Percentiles rank a stretch among this genome's conserved stretches.
These are phyloP conservation scores for Catajapyx aquilonaris DNA, from an alignment of 1,140 invertebrate genomes.

Conservation along the genomic window DNA sequence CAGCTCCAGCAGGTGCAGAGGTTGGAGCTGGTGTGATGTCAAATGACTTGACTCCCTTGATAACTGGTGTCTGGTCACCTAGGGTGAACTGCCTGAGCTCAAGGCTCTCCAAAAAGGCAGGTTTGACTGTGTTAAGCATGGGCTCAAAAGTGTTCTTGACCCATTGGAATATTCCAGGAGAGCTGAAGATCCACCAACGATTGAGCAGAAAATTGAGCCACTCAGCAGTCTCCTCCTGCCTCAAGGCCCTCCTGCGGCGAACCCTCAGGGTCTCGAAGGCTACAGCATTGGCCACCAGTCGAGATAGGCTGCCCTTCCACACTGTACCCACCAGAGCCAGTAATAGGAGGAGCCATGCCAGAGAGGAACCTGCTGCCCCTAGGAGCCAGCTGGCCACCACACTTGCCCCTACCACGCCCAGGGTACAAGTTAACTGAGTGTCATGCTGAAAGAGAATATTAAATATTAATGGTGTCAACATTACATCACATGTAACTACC, in stretches of 20 bases:
- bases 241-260: constrained; percentile 23
- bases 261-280: constrained; percentile 20
- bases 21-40: constrained; percentile 11
- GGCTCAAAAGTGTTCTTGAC: constrained; percentile 27
- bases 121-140: constrained; percentile 25
- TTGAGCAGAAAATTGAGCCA: constrained; percentile 32
- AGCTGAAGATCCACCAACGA: constrained; percentile 31
- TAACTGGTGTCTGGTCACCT: constrained; percentile 23
- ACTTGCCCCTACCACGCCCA: constrained; percentile 11
- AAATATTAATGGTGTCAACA: too few species aligned
- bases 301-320: constrained; percentile 16
- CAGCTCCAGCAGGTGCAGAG: constrained; percentile 2
- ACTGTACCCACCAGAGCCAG: constrained; percentile 17
- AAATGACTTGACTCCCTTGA: constrained; percentile 19
- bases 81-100: constrained; percentile 21
- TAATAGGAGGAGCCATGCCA: constrained; percentile 20
- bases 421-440: constrained; percentile 1
- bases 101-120: constrained; percentile 21
- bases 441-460: neutral
- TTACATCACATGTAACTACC: too few species aligned
- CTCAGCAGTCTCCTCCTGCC: constrained; percentile 28
- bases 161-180: constrained; percentile 25
- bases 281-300: constrained; percentile 16
- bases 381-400: constrained; percentile 18
- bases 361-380: constrained; percentile 17